Base-by-base conservation (phyloP, 2,797 vertebrate genomes). In the Acipenser transmontanus region DNA sequence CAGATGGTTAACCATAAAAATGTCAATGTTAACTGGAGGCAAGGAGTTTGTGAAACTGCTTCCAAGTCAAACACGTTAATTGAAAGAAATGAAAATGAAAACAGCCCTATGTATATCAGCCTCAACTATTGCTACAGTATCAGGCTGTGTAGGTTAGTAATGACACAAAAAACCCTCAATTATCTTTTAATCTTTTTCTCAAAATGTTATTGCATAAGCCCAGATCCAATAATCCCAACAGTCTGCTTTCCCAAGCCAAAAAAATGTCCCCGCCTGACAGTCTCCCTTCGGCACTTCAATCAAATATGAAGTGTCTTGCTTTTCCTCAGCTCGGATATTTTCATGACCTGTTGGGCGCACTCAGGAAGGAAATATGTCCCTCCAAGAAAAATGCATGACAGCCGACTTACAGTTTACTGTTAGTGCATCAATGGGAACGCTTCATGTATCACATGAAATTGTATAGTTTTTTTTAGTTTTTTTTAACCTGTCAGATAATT, bases 351-450 rank as follows among this genome's bases (percentile, higher is more conserved):
- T 13, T 7, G n/a, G 14, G 17, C 57, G n/a, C 50, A 59, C 48
- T 65, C 68, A 54, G 68, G 68, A 69, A 69, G 68, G 68, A 69
- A 69, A 57, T 63, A 47, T 54, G 48, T 34, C 68, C 64, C 56
- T 61, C 62, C 12, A 64, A 64, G 48, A n/a, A 13, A 34, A 69
- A 59, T 5, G 8, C 11, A 7, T 48, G 52, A 8, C 50, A 50
- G 61, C 47, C 6, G 59, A 48, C 13, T 50, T 7, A 6, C 50
- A 62, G 20, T 34, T 34, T 34, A 34, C 34, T 34, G 34, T 34
- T 0, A 47, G 47, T 48, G 4, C 65, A 73, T 62, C 69, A 72
- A 34, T 80, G 75, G 85, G 88, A 84, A 88, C 85, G 74, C 80
- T 50, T 66, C 70, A 13, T 49, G 10, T 48, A 57, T 6, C 6